Evolutionary conservation across 1,140 invertebrate species (phyloP).

Genomic region (Dendrolimus punctatus): DNA sequence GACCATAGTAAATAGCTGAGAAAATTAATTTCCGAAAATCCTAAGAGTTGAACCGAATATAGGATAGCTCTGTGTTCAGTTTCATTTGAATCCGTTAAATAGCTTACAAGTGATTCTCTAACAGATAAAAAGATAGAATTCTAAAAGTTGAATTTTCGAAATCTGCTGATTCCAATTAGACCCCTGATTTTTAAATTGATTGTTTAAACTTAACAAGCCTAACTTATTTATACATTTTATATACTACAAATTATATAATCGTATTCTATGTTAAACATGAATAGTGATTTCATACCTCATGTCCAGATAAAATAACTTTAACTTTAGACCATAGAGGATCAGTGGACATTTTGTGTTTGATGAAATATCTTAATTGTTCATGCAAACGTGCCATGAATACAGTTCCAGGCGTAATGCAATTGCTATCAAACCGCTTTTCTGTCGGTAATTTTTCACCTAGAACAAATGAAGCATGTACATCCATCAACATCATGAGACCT

Average conservation of each 20-base stretch:
- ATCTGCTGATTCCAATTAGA: too few species aligned
- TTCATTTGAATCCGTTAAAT: too few species aligned
- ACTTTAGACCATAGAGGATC: slow-evolving; percentile 89
- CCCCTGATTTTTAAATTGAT: too few species aligned
- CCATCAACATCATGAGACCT: slow-evolving; percentile 1
- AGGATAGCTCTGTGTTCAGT: too few species aligned
- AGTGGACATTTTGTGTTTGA: slow-evolving; percentile 88
- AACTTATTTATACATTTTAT: too few species aligned
- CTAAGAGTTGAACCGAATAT: too few species aligned
- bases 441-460: slow-evolving; percentile 78
- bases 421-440: slow-evolving; percentile 92
- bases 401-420: slow-evolving; percentile 97
- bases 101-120: too few species aligned
- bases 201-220: too few species aligned
- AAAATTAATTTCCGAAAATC: too few species aligned
- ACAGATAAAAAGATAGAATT: too few species aligned
- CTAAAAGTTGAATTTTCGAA: too few species aligned
- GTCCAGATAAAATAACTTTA: slow-evolving; percentile 85
- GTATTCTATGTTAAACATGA: slow-evolving; percentile 6
- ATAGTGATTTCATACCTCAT: slow-evolving; percentile 76
- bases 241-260: background rate
- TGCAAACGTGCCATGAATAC: slow-evolving; percentile 92
- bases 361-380: slow-evolving; percentile 90
- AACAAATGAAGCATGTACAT: slow-evolving; percentile 7
- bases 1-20: too few species aligned